Percentiles rank a stretch among this genome's conserved stretches.
phyloP scores from a whole-genome alignment of 2,113 vertebrate species.

The Mobula birostris region DNA sequence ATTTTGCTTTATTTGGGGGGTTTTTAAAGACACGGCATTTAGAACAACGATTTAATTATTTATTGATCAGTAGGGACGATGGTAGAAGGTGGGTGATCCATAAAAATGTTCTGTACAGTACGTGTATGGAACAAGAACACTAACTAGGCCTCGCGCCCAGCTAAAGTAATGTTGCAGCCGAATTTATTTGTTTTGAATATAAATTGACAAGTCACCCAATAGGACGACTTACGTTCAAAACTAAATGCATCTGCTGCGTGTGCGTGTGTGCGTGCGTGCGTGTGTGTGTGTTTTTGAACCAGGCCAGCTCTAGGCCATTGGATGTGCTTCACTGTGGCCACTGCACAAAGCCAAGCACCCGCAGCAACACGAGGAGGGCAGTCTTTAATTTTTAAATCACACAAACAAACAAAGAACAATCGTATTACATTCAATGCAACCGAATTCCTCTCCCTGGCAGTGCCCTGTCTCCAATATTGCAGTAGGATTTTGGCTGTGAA shows the following conservation, averaged over 20 bases:
- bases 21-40: neutral
- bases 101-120: neutral
- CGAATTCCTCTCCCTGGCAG: neutral
- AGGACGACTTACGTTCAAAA: neutral
- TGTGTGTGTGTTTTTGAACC: neutral
- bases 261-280: neutral
- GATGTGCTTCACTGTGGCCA: neutral
- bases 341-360: neutral
- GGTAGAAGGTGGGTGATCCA: neutral
- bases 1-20: neutral
- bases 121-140: neutral
- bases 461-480: neutral
- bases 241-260: neutral
- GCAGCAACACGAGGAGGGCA: neutral
- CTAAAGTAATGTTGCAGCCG: neutral
- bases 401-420: no score
- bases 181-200: neutral
- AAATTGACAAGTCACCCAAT: neutral
- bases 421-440: conserved; percentile 1
- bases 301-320: neutral
- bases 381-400: neutral
- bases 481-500: neutral
- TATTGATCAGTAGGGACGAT: no score
- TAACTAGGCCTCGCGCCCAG: neutral
- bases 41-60: neutral